A percentile compares a stretch with the other conserved stretches of the same genome.
Evolutionary conservation across 2,888 invertebrate genomes (phyloP).

Genomic region (Andrena flavipes): DNA sequence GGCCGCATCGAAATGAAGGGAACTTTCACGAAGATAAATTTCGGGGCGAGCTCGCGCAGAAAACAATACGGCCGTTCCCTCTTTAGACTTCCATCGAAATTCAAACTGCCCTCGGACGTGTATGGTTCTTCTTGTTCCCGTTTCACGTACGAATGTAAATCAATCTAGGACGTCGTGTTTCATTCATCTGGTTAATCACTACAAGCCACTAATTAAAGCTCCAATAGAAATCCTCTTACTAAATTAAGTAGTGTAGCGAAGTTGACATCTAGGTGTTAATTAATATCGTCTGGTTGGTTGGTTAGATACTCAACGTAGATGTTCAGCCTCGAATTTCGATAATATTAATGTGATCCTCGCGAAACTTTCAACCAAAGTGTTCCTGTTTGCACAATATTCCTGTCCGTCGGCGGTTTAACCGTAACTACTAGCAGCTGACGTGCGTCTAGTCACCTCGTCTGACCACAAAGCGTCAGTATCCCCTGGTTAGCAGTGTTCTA

Average conservation of each 20-base stretch:
- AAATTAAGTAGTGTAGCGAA: too few species aligned
- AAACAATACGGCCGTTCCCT: constrained; percentile 28
- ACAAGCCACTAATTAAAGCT: too few species aligned
- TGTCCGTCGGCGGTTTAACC: constrained; percentile 42
- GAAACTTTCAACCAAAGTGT: constrained; percentile 14
- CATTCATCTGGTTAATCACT: neutral
- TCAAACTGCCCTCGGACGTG: neutral
- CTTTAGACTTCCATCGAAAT: neutral
- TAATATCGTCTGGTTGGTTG: too few species aligned
- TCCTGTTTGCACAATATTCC: constrained; percentile 9
- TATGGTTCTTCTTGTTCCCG: too few species aligned
- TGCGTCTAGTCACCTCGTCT: constrained; percentile 35
- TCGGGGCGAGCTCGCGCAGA: constrained; percentile 9
- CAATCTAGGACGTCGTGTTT: neutral
- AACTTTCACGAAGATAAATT: constrained; percentile 56
- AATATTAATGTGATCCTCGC: constrained; percentile 1
- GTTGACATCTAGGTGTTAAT: too few species aligned
- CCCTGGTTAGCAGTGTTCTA: constrained; percentile 13
- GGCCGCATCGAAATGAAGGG: constrained; percentile 49
- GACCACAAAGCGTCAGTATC: constrained; percentile 62
- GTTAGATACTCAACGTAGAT: neutral
- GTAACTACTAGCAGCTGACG: constrained; percentile 60
- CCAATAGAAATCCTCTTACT: too few species aligned
- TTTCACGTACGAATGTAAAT: neutral
- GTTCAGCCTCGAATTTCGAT: constrained; percentile 16